Base-by-base conservation (phyloP, 2,797 vertebrate genomes). In the Darevskia mixta region DNA sequence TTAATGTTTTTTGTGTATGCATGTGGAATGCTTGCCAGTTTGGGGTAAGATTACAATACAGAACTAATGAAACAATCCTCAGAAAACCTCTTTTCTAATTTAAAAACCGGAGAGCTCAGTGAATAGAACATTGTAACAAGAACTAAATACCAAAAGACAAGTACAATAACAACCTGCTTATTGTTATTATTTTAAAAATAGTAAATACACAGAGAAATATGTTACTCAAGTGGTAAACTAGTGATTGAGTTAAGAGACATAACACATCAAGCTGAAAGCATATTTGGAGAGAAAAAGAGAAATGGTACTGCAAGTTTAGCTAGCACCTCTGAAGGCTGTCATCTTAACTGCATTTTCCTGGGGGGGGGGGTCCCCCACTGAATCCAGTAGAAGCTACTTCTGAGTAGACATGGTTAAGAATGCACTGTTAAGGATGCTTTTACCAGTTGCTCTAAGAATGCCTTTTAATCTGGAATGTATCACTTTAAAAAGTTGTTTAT, bases 221-320 rank as follows among this genome's bases (percentile, higher is more conserved):
- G 86, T 49, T 91, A 86, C 82, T 25, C 71, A 73, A 92, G 87
- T 78, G 75, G 87, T 82, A 94, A 95, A 87, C 67, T 83, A 82
- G 86, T 71, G 64, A 72, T 38, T 92, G 71, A 79, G 55, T 73
- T 88, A 78, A 88, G 78, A 91, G 91, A 92, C 79, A 61, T 7
- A 92, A 84, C 45, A 49, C 77, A 69, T 77, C 76, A 82, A 89
- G 79, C 89, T 86, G 83, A 88, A 89, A 0, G 11, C 71, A 8
- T 6, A 86, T 69, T 71, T 55, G 43, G 29, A 9, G 61, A 32
- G n/a, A 23, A 15, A 67, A 27, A 64, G 61, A 23, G 17, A 69
- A 86, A 86, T 20, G 38, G 17, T 1, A 90, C 35, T 61, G 38
- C n/a, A 49, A 38, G 75, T 89, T 69, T 76, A 89, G 86, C 55